Evolutionary conservation across 1,140 invertebrate species (phyloP), one percentile per base, ranked within the genome.

Genomic region (Battus philenor): DNA sequence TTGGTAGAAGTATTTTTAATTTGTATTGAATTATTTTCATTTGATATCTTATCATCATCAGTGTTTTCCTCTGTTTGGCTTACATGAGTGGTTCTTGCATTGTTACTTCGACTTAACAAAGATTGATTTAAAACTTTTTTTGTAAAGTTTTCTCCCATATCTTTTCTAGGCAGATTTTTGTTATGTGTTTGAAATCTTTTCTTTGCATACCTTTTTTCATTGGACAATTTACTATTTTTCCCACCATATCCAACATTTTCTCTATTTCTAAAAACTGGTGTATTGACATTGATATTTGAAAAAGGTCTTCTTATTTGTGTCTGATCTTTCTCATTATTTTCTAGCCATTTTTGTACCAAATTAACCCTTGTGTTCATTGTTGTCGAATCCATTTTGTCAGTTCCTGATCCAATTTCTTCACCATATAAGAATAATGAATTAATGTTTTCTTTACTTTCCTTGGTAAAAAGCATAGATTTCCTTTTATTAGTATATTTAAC

Each of bases 401-500:
- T 62, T 12, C 50, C 39, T 62, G 80, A 68, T 20, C 38, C 50
- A 39, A 57, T 62, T 12, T 52, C 39, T 62, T 81, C 69, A 24
- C 72, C 75, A 43, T 59, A 52, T 41, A 67, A 51, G 9, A 50
- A 17, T 30, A 29, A 22, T 9, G 36, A 11, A 12, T 26, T 38
- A 27, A 45, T 53, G 39, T 76, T 78, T 54, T 78, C 66, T 51
- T 78, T 84, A 18, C 56, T 47, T 17, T 58, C 49, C 22, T 41
- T 52, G 24, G 16, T 18, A 20, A 29, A 41, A 34, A 24, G 22
- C 24, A 50, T 59, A 2, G 54, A 51, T 45, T 54, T 68, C 47
- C 68, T 67, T 45, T 72, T 83, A 44, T 84, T 84, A 27, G 20
- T 58, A 54, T 84, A 84, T 55, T 74, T 80, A 15, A 49, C 15